A percentile compares a stretch with the other conserved stretches of the same genome.
These are phyloP conservation scores for Oncorhynchus mykiss DNA, from an alignment of 2,113 vertebrate genomes.

Conservation along the genomic window DNA sequence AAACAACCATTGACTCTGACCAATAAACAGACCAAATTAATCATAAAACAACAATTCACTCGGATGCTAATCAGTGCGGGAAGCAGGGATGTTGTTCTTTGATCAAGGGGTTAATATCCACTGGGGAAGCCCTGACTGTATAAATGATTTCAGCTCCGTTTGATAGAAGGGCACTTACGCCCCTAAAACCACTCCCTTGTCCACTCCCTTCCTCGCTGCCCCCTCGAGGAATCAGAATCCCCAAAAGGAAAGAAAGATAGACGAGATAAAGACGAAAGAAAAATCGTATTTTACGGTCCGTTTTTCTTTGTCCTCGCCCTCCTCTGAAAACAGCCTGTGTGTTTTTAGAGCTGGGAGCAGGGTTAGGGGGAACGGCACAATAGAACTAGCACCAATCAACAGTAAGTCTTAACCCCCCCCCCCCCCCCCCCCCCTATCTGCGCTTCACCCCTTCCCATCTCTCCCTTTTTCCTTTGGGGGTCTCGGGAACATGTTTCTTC, in stretches of 20 bases:
- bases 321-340: slow-evolving; percentile 22
- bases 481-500: slow-evolving; percentile 61
- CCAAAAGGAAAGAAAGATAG: slow-evolving; percentile 29
- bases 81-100: slow-evolving; percentile 55
- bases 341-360: background rate
- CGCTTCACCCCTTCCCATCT: slow-evolving; percentile 22
- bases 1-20: background rate
- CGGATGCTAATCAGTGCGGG: slow-evolving; percentile 42
- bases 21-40: background rate
- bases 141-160: slow-evolving; percentile 62
- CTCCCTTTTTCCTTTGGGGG: slow-evolving; percentile 44
- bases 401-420: slow-evolving; percentile 47
- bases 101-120: slow-evolving; percentile 52
- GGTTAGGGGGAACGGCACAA: slow-evolving; percentile 5
- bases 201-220: slow-evolving; percentile 41
- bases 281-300: slow-evolving; percentile 1
- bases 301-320: background rate
- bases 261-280: slow-evolving; percentile 27
- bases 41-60: background rate
- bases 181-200: slow-evolving; percentile 42
- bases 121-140: slow-evolving; percentile 49
- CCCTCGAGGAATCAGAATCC: slow-evolving; percentile 22
- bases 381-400: slow-evolving; percentile 65
- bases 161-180: slow-evolving; percentile 65
- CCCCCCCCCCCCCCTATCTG: slow-evolving; percentile 29